A percentile compares a stretch with the other conserved stretches of the same genome.
Conservation (phyloP, 2,888 invertebrate genomes). For the Acanthopleura granulata region DNA sequence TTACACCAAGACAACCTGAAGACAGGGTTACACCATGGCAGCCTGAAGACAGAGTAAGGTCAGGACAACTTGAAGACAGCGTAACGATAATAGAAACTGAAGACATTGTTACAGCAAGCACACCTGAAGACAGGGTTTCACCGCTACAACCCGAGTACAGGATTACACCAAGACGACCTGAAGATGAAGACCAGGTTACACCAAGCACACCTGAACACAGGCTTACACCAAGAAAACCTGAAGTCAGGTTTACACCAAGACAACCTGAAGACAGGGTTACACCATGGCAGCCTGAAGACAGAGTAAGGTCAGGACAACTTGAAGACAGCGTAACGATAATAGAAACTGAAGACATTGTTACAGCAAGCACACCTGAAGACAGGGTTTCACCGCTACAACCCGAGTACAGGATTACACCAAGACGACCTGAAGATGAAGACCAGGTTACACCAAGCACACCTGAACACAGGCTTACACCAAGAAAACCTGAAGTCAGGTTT, state of each 20-base stretch:
- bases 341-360: neutral
- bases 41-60: neutral
- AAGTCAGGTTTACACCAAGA: neutral
- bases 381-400: neutral
- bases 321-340: neutral
- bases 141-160: neutral
- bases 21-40: neutral
- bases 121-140: neutral
- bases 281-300: neutral
- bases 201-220: neutral
- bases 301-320: neutral
- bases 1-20: constrained; percentile 1
- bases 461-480: neutral
- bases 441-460: neutral
- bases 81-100: neutral
- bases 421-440: neutral
- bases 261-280: neutral
- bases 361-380: neutral
- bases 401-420: neutral
- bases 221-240: neutral
- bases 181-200: neutral
- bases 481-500: neutral
- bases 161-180: neutral
- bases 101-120: neutral
- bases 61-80: neutral